Percentiles rank a stretch among this genome's conserved stretches.
These are phyloP conservation scores for Brachypteracias leptosomus DNA, from an alignment of 2,113 vertebrate species.

Conservation along the genomic window DNA sequence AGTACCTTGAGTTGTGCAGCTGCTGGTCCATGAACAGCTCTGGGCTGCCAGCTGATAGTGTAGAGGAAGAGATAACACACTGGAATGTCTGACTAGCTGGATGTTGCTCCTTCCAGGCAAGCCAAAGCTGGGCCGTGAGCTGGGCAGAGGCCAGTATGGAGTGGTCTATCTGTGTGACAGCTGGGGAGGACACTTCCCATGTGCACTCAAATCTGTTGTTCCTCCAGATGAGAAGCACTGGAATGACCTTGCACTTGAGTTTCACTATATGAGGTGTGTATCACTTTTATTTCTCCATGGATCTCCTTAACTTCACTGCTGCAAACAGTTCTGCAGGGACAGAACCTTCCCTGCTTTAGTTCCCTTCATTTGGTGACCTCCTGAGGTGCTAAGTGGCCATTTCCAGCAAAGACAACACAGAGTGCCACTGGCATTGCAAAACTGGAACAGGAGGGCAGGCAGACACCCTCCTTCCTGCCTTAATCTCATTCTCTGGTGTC, in stretches of 20 bases:
- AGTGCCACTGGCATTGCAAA: neutral
- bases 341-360: neutral
- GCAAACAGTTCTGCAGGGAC: neutral
- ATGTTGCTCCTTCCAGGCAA: constrained; percentile 80
- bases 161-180: constrained; percentile 96
- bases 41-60: neutral
- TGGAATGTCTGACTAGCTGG: neutral
- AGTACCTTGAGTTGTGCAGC: neutral
- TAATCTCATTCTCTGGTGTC: neutral
- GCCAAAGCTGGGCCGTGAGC: constrained; percentile 90
- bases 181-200: constrained; percentile 93
- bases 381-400: neutral
- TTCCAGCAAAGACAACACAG: neutral
- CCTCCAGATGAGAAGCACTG: constrained; percentile 99
- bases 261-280: constrained; percentile 94
- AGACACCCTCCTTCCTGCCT: neutral
- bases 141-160: constrained; percentile 96
- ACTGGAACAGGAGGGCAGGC: neutral
- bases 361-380: neutral
- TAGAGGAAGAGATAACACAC: neutral
- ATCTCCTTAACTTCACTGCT: neutral
- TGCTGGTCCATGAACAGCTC: neutral
- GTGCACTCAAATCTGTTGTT: constrained; percentile 95
- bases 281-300: accelerated
- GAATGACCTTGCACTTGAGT: constrained; percentile 97